These are phyloP conservation scores for Aplochiton taeniatus DNA, from an alignment of 2,797 vertebrate genomes.

Conservation along the genomic window DNA sequence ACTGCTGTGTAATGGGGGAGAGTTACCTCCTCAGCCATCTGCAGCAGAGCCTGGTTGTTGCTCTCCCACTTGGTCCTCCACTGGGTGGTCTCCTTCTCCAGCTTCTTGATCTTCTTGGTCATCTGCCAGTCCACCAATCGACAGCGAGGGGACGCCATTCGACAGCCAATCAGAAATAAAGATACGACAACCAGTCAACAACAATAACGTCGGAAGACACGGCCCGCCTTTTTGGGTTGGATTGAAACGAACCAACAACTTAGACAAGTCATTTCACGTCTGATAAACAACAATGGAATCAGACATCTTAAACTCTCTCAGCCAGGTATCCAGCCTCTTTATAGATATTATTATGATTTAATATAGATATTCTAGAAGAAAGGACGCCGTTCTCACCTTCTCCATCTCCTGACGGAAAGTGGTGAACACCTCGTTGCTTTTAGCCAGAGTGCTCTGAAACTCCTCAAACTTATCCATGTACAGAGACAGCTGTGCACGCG, in stretches of 20 bases:
- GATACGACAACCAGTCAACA: no score
- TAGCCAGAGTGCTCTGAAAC: conserved; percentile 97
- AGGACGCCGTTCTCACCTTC: conserved; percentile 78
- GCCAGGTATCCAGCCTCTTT: no score
- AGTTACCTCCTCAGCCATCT: conserved; percentile 98
- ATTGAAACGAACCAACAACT: no score
- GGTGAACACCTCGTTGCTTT: conserved; percentile 98
- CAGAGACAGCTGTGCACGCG: conserved; percentile 85
- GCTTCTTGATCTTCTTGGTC: conserved; percentile 99
- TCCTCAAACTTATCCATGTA: conserved; percentile 99
- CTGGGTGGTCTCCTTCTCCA: conserved; percentile 95
- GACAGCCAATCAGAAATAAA: no score
- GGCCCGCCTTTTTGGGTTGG: no score
- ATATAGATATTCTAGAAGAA: background rate
- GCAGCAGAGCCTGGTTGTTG: conserved; percentile 96
- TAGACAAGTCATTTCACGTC: no score
- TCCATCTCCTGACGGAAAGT: conserved; percentile 99
- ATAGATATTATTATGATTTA: background rate
- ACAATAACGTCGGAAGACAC: no score
- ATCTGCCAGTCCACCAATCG: conserved; percentile 74
- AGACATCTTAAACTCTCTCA: no score
- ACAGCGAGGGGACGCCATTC: no score
- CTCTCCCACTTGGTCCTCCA: conserved; percentile 99
- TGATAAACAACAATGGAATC: no score
- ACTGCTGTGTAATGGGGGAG: background rate